Evolutionary conservation across 2,797 vertebrate genomes (phyloP).

Genomic region (Xenentodon cancila): DNA sequence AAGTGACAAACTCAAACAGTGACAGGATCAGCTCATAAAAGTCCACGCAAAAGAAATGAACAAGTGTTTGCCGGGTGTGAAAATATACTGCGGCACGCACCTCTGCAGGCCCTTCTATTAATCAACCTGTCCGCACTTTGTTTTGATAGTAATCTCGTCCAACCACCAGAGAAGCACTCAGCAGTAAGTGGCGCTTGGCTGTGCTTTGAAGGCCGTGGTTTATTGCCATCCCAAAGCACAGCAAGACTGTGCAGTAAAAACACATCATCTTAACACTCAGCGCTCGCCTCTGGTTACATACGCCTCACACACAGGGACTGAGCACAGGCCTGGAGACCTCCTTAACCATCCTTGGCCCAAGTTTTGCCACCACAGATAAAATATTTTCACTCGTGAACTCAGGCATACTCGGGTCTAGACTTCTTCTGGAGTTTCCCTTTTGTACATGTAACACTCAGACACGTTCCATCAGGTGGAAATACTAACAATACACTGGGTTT

Average conservation of each 20-base stretch:
- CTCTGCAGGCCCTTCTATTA: slow-evolving; percentile 82
- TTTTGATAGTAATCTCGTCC: slow-evolving; percentile 86
- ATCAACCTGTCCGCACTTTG: slow-evolving; percentile 86
- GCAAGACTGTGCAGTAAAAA: slow-evolving; percentile 78
- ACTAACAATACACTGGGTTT: background rate
- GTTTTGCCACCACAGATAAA: slow-evolving; percentile 6
- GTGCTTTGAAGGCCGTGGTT: slow-evolving; percentile 83
- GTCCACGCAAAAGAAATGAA: slow-evolving; percentile 77
- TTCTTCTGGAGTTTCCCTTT: background rate
- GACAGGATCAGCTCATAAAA: slow-evolving; percentile 80
- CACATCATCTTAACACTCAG: slow-evolving; percentile 74
- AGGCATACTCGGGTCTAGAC: background rate
- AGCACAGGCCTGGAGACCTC: slow-evolving; percentile 24
- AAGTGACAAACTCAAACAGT: slow-evolving; percentile 78
- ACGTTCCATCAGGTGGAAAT: background rate
- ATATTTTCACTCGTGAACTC: background rate
- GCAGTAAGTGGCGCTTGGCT: slow-evolving; percentile 81
- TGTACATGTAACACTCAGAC: background rate
- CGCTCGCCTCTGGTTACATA: slow-evolving; percentile 59
- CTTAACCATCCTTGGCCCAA: slow-evolving; percentile 22
- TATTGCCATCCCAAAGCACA: slow-evolving; percentile 79
- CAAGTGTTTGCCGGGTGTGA: slow-evolving; percentile 77
- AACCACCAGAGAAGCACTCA: slow-evolving; percentile 82
- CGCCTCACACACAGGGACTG: slow-evolving; percentile 5
- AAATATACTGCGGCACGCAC: slow-evolving; percentile 81